Evolutionary conservation across 2,797 vertebrate genomes (phyloP).

Genomic region (Poliocrania exsul): DNA sequence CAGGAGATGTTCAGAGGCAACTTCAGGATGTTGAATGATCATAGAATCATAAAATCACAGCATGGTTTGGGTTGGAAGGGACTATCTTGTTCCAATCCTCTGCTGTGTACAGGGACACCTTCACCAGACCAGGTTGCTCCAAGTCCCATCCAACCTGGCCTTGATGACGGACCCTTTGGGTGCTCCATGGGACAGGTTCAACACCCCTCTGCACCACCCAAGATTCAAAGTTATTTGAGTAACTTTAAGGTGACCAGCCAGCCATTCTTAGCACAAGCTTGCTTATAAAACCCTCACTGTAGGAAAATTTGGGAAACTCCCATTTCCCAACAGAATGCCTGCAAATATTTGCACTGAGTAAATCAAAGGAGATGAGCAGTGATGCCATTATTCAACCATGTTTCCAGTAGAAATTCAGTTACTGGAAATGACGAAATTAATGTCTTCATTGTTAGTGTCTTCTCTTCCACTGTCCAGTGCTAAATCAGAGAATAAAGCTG

Average conservation of each 20-base stretch:
- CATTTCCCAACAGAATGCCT: background rate
- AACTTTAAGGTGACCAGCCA: background rate
- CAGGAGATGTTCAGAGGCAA: rapidly evolving
- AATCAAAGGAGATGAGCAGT: background rate
- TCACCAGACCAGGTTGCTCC: background rate
- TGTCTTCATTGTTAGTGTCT: background rate
- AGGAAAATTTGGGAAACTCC: background rate
- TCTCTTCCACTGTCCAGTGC: background rate
- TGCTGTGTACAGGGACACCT: background rate
- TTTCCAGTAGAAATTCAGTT: background rate
- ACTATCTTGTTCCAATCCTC: background rate
- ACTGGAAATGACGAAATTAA: background rate
- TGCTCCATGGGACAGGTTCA: rapidly evolving
- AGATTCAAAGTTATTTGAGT: background rate
- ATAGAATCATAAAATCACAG: background rate
- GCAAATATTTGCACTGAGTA: rapidly evolving
- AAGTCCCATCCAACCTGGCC: background rate
- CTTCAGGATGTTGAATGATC: background rate
- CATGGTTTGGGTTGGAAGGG: background rate
- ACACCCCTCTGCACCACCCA: no score
- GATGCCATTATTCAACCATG: rapidly evolving
- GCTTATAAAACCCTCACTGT: background rate
- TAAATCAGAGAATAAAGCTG: background rate
- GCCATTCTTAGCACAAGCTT: background rate
- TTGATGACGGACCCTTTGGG: background rate